Evolutionary conservation across 1,140 invertebrate genomes (phyloP).

Genomic region (Ruditapes philippinarum): DNA sequence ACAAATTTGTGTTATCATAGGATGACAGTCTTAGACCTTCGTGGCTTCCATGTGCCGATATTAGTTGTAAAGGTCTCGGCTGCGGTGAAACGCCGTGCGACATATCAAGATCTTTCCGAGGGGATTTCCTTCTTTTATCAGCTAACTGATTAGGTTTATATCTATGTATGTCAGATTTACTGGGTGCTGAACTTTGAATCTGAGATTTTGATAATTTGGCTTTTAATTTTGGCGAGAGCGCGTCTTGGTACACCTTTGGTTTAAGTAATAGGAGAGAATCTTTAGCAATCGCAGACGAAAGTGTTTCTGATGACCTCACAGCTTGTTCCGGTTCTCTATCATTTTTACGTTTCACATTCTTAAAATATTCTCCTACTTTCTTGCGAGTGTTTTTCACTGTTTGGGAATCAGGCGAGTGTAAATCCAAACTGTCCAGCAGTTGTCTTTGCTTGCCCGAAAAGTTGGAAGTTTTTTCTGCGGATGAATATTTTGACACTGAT

Average conservation of each 20-base stretch:
- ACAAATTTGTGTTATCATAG: not conserved
- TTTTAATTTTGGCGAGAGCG: not conserved
- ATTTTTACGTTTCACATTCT: not conserved
- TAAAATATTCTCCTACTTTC: slow-evolving; percentile 26
- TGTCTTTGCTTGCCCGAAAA: not conserved
- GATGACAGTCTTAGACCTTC: not conserved
- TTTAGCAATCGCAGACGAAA: not conserved
- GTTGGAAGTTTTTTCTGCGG: not conserved
- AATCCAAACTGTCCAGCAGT: slow-evolving; percentile 26
- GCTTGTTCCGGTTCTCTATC: not conserved
- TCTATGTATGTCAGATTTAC: not conserved
- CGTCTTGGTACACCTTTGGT: slow-evolving; percentile 3
- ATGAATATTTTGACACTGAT: not conserved
- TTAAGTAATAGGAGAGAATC: slow-evolving; percentile 8
- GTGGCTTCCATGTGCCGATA: not conserved
- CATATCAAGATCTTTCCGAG: not conserved
- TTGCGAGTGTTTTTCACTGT: not conserved
- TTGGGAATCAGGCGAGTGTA: not conserved
- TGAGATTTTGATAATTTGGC: not conserved
- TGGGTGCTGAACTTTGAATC: not conserved
- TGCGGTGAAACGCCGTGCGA: not conserved
- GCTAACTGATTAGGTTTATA: not conserved
- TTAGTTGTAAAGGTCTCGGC: not conserved
- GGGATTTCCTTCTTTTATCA: not conserved
- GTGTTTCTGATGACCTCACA: not conserved